Conservation (phyloP, 2,113 vertebrate genomes). For the Boulengeromyrus knoepffleri region DNA sequence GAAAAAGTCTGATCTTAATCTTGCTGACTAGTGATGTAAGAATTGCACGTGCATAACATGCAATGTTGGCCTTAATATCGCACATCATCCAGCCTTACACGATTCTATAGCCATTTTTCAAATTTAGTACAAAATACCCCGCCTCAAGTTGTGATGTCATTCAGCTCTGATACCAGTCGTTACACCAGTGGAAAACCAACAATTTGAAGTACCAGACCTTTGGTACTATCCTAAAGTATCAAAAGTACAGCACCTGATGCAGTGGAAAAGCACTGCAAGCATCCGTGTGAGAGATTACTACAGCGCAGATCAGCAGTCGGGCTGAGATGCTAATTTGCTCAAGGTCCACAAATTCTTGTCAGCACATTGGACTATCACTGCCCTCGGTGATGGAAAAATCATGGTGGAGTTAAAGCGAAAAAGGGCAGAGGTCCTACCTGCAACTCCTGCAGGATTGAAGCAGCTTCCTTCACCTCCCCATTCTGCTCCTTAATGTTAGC, state of each 20-base stretch:
- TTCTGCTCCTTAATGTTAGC: slow-evolving; percentile 88
- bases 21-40: background rate
- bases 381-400: background rate
- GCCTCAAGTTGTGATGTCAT: too few species aligned
- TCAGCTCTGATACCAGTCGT: too few species aligned
- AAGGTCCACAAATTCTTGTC: background rate
- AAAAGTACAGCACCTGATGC: background rate
- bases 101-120: background rate
- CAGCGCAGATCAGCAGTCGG: background rate
- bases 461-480: slow-evolving; percentile 90
- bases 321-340: background rate
- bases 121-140: background rate
- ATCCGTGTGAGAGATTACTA: background rate
- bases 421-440: slow-evolving; percentile 64
- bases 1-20: background rate
- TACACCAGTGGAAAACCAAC: too few species aligned
- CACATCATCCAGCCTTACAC: background rate
- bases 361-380: background rate
- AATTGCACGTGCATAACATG: too few species aligned
- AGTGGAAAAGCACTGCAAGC: background rate
- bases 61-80: too few species aligned
- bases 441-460: slow-evolving; percentile 87
- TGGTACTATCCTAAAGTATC: too few species aligned
- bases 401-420: background rate
- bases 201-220: too few species aligned